These are phyloP conservation scores for Heliocidaris erythrogramma DNA, from an alignment of 35 echinoderm and acorn worm species.

Conservation along the genomic window DNA sequence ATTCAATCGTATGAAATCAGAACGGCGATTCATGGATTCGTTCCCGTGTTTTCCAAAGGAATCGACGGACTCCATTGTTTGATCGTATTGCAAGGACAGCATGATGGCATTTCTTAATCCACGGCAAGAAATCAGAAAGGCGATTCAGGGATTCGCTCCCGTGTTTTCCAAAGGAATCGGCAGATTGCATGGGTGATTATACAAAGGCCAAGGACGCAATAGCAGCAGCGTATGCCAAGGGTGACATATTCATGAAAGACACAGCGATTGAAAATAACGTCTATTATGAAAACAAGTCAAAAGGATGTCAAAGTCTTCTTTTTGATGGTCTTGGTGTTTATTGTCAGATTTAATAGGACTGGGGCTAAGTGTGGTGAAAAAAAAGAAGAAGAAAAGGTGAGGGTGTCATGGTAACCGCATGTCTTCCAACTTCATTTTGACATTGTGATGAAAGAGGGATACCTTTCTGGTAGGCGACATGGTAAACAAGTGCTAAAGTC, in stretches of 20 bases:
- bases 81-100: too few relatives aligned
- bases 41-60: too few relatives aligned
- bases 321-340: background rate
- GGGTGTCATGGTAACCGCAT: background rate
- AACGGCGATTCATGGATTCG: background rate
- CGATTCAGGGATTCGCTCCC: background rate
- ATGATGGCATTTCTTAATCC: background rate
- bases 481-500: background rate
- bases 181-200: constrained; percentile 9
- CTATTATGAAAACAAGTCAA: background rate
- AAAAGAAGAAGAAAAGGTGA: background rate
- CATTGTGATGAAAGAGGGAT: background rate
- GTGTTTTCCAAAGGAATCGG: background rate
- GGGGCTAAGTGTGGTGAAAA: background rate
- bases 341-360: background rate
- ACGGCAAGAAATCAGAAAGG: background rate
- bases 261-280: background rate
- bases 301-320: background rate
- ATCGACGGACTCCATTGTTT: too few relatives aligned
- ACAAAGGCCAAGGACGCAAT: background rate
- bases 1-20: background rate
- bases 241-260: background rate
- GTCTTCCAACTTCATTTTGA: background rate
- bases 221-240: background rate
- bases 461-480: background rate